phyloP scores from a whole-genome alignment of 2,888 invertebrate genomes.

The Cheilosia urbana region DNA sequence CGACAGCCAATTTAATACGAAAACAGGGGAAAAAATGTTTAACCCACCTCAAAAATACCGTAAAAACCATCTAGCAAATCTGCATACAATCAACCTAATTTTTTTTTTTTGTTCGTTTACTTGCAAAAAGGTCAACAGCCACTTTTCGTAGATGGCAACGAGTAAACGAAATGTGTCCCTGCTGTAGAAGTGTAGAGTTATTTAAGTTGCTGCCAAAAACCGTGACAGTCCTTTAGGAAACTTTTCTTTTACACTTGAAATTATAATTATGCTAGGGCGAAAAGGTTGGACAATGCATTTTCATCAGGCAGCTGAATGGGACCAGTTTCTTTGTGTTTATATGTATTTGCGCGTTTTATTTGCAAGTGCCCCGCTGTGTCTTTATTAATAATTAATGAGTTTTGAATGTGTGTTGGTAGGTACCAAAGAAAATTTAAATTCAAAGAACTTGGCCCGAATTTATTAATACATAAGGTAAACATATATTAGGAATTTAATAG shows the following conservation, averaged over 20 bases:
- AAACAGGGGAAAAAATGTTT: constrained; percentile 19
- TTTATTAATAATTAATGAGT: constrained; percentile 25
- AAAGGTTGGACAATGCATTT: constrained; percentile 53
- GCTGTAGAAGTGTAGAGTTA: constrained; percentile 43
- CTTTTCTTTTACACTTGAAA: constrained; percentile 39
- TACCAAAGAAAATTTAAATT: not conserved
- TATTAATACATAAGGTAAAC: too few species aligned
- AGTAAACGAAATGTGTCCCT: constrained; percentile 38
- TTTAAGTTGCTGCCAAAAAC: constrained; percentile 65
- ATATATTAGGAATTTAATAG: too few species aligned
- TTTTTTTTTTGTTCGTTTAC: constrained; percentile 52
- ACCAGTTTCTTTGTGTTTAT: constrained; percentile 5
- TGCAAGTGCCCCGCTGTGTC: not conserved
- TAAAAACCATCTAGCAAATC: constrained; percentile 63
- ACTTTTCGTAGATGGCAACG: constrained; percentile 51
- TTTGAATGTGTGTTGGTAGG: not conserved
- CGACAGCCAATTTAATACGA: constrained; percentile 55
- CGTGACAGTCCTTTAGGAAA: constrained; percentile 51
- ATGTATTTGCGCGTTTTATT: not conserved
- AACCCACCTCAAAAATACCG: constrained; percentile 32
- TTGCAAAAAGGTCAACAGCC: constrained; percentile 71
- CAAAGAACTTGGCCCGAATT: too few species aligned
- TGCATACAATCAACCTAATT: constrained; percentile 76
- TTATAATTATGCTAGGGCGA: constrained; percentile 31
- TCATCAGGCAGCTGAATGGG: constrained; percentile 11